These are phyloP conservation scores for Dendrocincla tyrannina DNA, from an alignment of 2,797 vertebrate genomes.

Conservation along the genomic window DNA sequence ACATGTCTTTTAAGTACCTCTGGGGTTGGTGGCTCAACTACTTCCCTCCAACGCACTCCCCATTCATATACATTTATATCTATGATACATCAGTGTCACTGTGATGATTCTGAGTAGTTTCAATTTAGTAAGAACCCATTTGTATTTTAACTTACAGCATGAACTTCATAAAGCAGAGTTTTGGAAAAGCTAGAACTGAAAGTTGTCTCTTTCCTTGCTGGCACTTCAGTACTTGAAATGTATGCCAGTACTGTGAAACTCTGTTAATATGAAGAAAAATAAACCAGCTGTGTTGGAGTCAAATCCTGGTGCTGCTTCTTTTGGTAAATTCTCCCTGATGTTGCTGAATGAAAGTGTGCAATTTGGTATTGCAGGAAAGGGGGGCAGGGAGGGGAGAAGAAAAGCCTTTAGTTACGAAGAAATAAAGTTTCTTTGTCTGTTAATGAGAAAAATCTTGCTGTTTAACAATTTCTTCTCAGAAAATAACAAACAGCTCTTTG, in stretches of 20 bases:
- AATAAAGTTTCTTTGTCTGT: not conserved
- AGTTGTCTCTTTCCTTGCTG: not conserved
- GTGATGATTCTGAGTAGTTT: not conserved
- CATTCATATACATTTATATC: not conserved
- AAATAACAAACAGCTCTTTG: not conserved
- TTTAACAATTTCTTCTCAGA: not conserved
- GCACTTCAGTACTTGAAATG: not conserved
- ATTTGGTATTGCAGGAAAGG: not conserved
- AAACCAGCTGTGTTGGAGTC: not conserved
- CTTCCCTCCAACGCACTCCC: not conserved
- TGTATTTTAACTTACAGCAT: not conserved
- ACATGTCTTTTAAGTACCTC: not conserved
- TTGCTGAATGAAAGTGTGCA: not conserved
- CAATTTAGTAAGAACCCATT: not conserved
- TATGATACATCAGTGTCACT: not conserved
- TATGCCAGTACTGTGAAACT: not conserved
- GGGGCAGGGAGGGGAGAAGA: not conserved
- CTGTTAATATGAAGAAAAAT: not conserved
- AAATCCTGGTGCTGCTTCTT: not conserved
- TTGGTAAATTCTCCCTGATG: not conserved
- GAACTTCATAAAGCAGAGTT: not conserved
- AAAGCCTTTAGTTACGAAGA: not conserved
- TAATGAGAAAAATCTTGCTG: slow-evolving; percentile 9
- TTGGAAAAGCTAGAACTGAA: not conserved
- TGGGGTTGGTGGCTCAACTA: not conserved